Evolutionary conservation across 2,888 invertebrate genomes (phyloP).

Genomic region (Melikaiella ostensackeni): DNA sequence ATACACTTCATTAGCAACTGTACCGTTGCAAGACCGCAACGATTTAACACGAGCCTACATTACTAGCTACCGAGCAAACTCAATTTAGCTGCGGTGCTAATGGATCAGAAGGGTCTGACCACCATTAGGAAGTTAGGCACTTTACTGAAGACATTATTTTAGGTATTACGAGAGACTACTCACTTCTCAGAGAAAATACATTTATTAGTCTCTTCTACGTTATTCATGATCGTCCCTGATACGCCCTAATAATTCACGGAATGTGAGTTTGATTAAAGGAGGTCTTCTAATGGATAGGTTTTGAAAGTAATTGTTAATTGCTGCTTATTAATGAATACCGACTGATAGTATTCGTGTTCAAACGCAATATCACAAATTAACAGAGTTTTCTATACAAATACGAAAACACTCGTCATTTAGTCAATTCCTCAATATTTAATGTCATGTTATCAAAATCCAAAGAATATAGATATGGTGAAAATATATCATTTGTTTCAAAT

Average conservation of each 20-base stretch:
- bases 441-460: no score
- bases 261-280: not conserved
- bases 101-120: constrained; percentile 63
- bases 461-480: no score
- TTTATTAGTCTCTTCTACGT: constrained; percentile 30
- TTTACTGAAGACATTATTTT: constrained; percentile 32
- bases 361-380: not conserved
- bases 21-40: constrained; percentile 64
- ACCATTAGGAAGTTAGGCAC: constrained; percentile 48
- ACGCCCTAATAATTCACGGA: not conserved
- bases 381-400: not conserved
- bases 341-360: not conserved
- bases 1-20: constrained; percentile 63
- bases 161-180: not conserved
- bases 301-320: not conserved
- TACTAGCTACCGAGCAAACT: constrained; percentile 63
- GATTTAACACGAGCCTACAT: constrained; percentile 68
- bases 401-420: no score
- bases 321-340: not conserved
- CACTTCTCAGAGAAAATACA: not conserved
- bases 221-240: constrained; percentile 19
- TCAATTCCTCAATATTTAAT: no score
- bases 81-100: constrained; percentile 67
- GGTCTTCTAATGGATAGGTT: not conserved
- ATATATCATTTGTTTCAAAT: no score